These are phyloP conservation scores for Dasyurus viverrinus DNA, from an alignment of 2,113 vertebrate genomes.

Conservation along the genomic window DNA sequence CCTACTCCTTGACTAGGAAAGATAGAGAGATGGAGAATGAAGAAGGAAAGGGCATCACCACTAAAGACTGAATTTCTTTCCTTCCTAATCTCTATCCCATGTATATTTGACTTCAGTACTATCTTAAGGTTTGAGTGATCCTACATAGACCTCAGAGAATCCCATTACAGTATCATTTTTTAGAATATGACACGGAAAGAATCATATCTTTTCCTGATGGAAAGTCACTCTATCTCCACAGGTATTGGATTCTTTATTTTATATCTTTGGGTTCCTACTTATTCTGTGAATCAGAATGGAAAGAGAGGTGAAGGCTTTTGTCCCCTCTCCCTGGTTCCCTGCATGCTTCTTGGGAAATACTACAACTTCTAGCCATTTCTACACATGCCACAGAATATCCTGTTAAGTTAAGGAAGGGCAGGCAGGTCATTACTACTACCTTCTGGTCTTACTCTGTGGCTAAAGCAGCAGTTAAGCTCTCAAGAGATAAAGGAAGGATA, in stretches of 20 bases:
- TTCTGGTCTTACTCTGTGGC: slow-evolving; percentile 13
- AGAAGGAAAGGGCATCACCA: background rate
- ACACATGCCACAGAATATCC: background rate
- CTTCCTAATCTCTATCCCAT: background rate
- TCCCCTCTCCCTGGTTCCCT: background rate
- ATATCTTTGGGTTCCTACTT: background rate
- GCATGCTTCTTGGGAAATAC: background rate
- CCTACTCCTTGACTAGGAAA: background rate
- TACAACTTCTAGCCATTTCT: background rate
- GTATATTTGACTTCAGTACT: background rate
- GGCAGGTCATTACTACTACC: background rate
- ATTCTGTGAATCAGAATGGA: background rate
- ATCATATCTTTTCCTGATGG: background rate
- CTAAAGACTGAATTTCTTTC: background rate
- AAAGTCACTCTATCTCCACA: background rate
- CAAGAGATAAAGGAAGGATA: background rate
- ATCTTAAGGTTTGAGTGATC: background rate
- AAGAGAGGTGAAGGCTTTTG: background rate
- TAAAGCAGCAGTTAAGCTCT: slow-evolving; percentile 1
- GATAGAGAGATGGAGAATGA: background rate
- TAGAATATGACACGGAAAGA: background rate
- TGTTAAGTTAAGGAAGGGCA: slow-evolving; percentile 16
- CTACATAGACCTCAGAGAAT: background rate
- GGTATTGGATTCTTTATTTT: background rate
- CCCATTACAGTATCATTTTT: background rate